phyloP scores from a whole-genome alignment of 2,888 invertebrate species.

The Phyto melanocephala region DNA sequence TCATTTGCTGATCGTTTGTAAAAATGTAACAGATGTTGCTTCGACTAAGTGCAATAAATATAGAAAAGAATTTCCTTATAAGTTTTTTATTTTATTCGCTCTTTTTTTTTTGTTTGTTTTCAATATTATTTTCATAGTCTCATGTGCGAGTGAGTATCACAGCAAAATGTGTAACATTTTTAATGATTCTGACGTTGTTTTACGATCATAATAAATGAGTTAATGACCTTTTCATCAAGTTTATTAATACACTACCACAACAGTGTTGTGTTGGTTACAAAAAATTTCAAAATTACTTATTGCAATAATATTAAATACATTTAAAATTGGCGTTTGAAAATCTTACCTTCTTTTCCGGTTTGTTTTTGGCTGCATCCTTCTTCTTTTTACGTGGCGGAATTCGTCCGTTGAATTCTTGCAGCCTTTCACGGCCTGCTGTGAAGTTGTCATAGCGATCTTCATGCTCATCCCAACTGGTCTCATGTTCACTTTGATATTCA shows the following conservation, averaged over 20 bases:
- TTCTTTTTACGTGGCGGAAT: constrained; percentile 79
- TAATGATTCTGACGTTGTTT: constrained; percentile 39
- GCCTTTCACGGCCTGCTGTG: constrained; percentile 77
- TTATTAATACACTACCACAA: constrained; percentile 2
- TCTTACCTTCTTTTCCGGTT: constrained; percentile 73
- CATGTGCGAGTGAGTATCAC: not conserved
- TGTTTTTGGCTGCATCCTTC: constrained; percentile 73
- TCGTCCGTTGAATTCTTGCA: constrained; percentile 79
- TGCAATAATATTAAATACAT: too few relatives aligned
- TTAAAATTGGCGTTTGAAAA: too few relatives aligned
- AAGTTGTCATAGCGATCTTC: constrained; percentile 78
- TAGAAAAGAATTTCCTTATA: constrained; percentile 29
- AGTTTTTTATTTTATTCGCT: constrained; percentile 7
- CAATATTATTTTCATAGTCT: constrained; percentile 29
- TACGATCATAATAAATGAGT: constrained; percentile 44
- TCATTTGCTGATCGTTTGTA: not conserved
- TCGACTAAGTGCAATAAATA: constrained; percentile 13
- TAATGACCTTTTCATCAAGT: constrained; percentile 56
- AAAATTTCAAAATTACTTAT: too few relatives aligned
- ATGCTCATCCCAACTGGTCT: constrained; percentile 78
- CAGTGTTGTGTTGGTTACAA: too few relatives aligned
- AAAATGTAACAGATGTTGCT: constrained; percentile 54
- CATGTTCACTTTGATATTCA: constrained; percentile 78
- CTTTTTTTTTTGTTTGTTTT: constrained; percentile 6
- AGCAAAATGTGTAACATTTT: constrained; percentile 44